Evolutionary conservation across 2,113 vertebrate genomes (phyloP).

Genomic region (Lophotis ruficrista): DNA sequence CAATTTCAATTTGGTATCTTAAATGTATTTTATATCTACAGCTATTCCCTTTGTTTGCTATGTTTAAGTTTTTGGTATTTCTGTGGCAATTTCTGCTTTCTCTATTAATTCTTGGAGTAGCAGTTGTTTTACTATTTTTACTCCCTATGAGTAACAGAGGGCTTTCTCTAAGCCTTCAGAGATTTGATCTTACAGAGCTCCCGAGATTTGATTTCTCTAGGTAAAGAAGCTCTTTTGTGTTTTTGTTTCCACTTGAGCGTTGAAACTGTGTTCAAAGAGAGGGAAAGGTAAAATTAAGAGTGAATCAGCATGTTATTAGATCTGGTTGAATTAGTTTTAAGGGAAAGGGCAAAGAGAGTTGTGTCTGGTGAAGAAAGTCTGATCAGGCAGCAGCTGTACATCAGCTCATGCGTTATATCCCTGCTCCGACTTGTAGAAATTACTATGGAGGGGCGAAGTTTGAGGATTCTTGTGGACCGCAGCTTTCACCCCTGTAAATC

Average conservation of each 20-base stretch:
- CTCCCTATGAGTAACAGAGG: background rate
- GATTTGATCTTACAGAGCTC: background rate
- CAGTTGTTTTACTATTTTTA: background rate
- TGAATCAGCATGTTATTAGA: background rate
- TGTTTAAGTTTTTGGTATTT: background rate
- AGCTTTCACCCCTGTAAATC: background rate
- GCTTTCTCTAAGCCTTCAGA: background rate
- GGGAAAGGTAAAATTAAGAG: background rate
- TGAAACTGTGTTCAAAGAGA: background rate
- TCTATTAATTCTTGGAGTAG: background rate
- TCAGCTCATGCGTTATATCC: background rate
- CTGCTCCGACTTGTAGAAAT: background rate
- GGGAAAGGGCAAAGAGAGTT: background rate
- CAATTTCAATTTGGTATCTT: background rate
- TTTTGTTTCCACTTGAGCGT: background rate
- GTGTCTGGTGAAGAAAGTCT: background rate
- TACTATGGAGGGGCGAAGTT: background rate
- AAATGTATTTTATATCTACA: background rate
- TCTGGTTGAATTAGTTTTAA: background rate
- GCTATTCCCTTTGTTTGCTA: background rate
- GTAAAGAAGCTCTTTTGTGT: background rate
- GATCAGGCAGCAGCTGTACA: background rate
- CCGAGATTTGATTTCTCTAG: background rate
- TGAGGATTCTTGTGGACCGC: background rate
- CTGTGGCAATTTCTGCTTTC: background rate